Evolutionary conservation across 2,888 invertebrate species (phyloP).

Genomic region (Toxonevra muliebris): DNA sequence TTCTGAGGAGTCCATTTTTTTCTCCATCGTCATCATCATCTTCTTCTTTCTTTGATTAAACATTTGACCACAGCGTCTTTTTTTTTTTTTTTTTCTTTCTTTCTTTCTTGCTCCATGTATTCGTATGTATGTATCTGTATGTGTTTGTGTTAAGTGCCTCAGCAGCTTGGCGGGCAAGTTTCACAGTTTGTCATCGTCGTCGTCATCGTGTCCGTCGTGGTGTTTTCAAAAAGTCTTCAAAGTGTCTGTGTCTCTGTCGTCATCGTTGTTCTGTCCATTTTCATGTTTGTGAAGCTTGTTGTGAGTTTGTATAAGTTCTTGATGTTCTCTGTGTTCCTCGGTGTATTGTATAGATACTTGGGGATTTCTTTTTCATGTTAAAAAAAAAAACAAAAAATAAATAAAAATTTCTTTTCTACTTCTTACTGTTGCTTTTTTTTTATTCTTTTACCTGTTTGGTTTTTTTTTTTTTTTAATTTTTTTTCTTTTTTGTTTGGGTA

Average conservation of each 20-base stretch:
- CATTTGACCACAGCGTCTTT: neutral
- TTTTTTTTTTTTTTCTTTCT: neutral
- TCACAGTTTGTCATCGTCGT: neutral
- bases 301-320: too few species aligned
- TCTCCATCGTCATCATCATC: neutral
- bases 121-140: neutral
- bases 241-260: conserved; percentile 32
- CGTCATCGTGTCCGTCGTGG: too few species aligned
- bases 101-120: neutral
- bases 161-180: too few species aligned
- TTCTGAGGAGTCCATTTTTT: conserved; percentile 4
- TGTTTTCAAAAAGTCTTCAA: too few species aligned
- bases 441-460: neutral
- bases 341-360: too few species aligned
- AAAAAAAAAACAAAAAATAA: too few species aligned
- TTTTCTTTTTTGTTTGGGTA: neutral
- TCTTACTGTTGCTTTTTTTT: neutral
- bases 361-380: too few species aligned
- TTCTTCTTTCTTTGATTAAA: conserved; percentile 13
- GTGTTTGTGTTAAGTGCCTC: too few species aligned
- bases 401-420: too few species aligned
- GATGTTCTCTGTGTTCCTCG: too few species aligned
- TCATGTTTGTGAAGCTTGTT: too few species aligned
- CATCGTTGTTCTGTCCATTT: conserved; percentile 10
- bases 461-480: neutral